A percentile compares a stretch with the other conserved stretches of the same genome.
phyloP scores from a whole-genome alignment of 23 tunicate species.

The Halocynthia aurantium region DNA sequence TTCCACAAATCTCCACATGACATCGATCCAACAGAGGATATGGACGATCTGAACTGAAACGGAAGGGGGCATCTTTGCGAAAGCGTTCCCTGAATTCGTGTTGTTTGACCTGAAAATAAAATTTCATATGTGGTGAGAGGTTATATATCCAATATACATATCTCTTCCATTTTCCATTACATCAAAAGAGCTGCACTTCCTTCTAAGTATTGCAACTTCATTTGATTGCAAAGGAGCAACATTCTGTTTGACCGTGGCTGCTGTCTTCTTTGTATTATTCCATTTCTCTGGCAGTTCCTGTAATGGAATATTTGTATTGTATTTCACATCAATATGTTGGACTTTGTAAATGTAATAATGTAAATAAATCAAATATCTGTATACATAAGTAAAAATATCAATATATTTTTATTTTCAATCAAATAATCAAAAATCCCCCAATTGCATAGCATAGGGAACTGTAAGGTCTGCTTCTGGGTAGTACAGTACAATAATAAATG shows the following conservation, averaged over 20 bases:
- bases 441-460: too few relatives aligned
- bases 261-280: conserved; percentile 97
- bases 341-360: too few relatives aligned
- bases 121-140: background rate
- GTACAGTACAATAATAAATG: too few relatives aligned
- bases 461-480: too few relatives aligned
- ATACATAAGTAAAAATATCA: too few relatives aligned
- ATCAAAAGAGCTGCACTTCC: conserved; percentile 89
- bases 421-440: too few relatives aligned
- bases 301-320: background rate
- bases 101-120: conserved; percentile 66
- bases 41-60: conserved; percentile 49
- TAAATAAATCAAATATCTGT: too few relatives aligned
- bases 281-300: conserved; percentile 95
- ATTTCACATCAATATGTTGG: background rate
- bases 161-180: conserved; percentile 11
- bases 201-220: conserved; percentile 79
- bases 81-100: conserved; percentile 89
- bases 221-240: conserved; percentile 95
- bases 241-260: conserved; percentile 90
- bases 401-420: too few relatives aligned
- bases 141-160: too few relatives aligned
- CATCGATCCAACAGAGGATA: conserved; percentile 59
- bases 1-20: conserved; percentile 62
- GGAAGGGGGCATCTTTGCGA: conserved; percentile 91